A percentile compares a stretch with the other conserved stretches of the same genome.
phyloP scores from a whole-genome alignment of 2,113 vertebrate genomes.

The Cromileptes altivelis region DNA sequence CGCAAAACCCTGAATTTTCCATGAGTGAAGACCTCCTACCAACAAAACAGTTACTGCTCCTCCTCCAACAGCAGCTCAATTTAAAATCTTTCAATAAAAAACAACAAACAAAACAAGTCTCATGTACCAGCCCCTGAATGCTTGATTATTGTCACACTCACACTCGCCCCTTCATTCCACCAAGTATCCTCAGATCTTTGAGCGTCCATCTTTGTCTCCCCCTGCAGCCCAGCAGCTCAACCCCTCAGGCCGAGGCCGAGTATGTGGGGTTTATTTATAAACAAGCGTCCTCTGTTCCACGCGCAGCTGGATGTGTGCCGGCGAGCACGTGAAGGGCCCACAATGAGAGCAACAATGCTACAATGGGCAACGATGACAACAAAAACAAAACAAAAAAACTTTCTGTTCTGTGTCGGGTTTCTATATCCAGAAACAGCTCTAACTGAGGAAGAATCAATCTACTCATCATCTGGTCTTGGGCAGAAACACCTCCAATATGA shows the following conservation, averaged over 20 bases:
- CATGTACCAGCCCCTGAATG: fast-evolving
- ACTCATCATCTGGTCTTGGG: slow-evolving; percentile 27
- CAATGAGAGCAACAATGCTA: slow-evolving; percentile 67
- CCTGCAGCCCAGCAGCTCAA: slow-evolving; percentile 3
- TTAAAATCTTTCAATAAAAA: background rate
- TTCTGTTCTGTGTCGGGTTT: slow-evolving; percentile 45
- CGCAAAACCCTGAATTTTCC: slow-evolving; percentile 55
- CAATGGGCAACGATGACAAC: slow-evolving; percentile 61
- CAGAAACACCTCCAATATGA: slow-evolving; percentile 48
- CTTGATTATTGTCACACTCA: slow-evolving; percentile 5
- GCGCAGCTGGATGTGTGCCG: slow-evolving; percentile 51
- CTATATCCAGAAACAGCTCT: slow-evolving; percentile 76
- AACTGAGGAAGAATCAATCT: background rate
- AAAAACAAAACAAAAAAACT: slow-evolving; percentile 48
- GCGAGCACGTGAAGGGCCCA: slow-evolving; percentile 70
- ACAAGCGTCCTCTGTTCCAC: slow-evolving; percentile 54
- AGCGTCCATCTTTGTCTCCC: slow-evolving; percentile 65
- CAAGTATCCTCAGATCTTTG: slow-evolving; percentile 16
- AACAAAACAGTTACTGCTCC: slow-evolving; percentile 10
- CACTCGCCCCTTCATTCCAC: slow-evolving; percentile 19
- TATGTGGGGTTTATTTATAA: slow-evolving; percentile 73
- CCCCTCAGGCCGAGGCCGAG: slow-evolving; percentile 42
- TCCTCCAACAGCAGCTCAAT: background rate
- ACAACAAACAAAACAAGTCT: background rate
- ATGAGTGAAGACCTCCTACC: background rate